Conservation (phyloP, 2,797 vertebrate species). For the Pangasius macronema region DNA sequence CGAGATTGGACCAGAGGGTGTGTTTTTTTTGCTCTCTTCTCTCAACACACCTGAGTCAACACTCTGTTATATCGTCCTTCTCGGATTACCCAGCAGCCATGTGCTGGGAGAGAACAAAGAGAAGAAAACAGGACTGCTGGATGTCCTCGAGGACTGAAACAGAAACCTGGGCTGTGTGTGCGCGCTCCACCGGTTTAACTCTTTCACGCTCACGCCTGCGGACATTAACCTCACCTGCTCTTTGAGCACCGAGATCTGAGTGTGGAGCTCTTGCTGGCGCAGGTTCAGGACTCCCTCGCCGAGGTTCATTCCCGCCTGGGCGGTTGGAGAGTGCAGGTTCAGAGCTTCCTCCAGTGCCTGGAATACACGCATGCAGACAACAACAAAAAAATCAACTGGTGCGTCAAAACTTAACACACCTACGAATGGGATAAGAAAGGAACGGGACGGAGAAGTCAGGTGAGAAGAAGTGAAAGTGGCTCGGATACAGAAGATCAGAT, state of each 20-base stretch:
- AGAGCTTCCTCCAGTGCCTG: slow-evolving; percentile 94
- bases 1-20: neutral
- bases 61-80: neutral
- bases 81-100: neutral
- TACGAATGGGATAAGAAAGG: too few species aligned
- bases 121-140: neutral
- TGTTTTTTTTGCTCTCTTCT: neutral
- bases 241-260: slow-evolving; percentile 92
- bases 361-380: slow-evolving; percentile 26
- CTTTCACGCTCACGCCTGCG: neutral
- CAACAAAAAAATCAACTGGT: neutral
- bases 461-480: neutral
- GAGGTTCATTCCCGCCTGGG: slow-evolving; percentile 73
- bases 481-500: too few species aligned
- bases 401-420: neutral
- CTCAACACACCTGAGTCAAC: slow-evolving; percentile 6
- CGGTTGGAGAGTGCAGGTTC: slow-evolving; percentile 81
- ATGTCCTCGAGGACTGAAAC: slow-evolving; percentile 5
- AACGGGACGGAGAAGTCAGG: neutral
- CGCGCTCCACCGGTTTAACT: neutral
- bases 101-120: neutral
- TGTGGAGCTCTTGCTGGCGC: slow-evolving; percentile 89
- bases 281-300: slow-evolving; percentile 76
- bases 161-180: neutral
- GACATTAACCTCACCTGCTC: slow-evolving; percentile 84